Conservation (phyloP, 2,888 invertebrate species). For the Pelosia muscerda region DNA sequence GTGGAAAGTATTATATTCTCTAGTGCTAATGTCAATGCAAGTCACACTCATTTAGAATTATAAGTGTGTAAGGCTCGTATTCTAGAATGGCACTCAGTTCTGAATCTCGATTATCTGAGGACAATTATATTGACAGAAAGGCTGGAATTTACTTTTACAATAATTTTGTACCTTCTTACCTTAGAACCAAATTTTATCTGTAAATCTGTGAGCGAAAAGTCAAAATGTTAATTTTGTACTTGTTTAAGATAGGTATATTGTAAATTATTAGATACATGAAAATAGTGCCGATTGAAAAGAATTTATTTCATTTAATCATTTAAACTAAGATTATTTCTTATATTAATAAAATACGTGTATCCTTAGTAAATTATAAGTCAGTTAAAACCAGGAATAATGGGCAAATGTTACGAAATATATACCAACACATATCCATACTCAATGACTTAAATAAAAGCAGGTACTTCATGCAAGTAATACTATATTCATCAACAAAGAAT, state of each 20-base stretch:
- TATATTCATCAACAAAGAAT: too few relatives aligned
- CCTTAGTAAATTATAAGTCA: neutral
- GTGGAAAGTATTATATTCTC: constrained; percentile 10
- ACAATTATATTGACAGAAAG: too few relatives aligned
- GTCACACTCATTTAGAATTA: constrained; percentile 7
- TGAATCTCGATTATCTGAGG: too few relatives aligned
- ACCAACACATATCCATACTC: neutral
- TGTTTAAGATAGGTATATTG: neutral
- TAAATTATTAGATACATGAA: neutral
- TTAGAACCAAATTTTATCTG: neutral
- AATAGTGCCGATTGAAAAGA: neutral
- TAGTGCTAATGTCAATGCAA: constrained; percentile 18
- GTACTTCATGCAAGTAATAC: neutral
- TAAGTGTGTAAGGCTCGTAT: too few relatives aligned
- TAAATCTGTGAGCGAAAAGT: neutral
- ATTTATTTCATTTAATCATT: neutral
- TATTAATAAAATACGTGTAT: too few relatives aligned
- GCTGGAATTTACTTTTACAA: too few relatives aligned
- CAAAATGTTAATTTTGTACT: neutral
- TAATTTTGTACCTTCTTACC: neutral
- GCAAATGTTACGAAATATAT: neutral
- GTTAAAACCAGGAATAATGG: neutral
- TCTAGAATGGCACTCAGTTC: too few relatives aligned
- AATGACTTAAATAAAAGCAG: neutral
- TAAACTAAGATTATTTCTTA: neutral